These are phyloP conservation scores for Dendrolimus pini DNA, from an alignment of 2,888 invertebrate genomes.

Conservation along the genomic window DNA sequence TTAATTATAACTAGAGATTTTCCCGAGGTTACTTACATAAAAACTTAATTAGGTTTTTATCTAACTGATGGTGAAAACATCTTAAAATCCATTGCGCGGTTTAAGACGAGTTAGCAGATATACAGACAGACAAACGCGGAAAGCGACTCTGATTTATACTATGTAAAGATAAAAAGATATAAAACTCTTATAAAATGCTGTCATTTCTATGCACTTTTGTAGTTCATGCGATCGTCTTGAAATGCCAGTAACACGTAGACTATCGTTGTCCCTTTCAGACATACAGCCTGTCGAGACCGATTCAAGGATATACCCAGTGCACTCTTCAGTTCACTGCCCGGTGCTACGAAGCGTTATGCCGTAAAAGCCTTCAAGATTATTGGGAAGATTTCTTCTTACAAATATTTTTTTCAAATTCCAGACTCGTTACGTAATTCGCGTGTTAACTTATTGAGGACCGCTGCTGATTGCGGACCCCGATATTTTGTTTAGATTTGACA, in stretches of 20 bases:
- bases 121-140: too few relatives aligned
- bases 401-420: background rate
- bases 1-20: too few relatives aligned
- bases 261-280: conserved; percentile 37
- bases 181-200: background rate
- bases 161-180: too few relatives aligned
- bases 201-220: conserved; percentile 12
- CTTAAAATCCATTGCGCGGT: too few relatives aligned
- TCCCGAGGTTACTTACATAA: too few relatives aligned
- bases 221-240: conserved; percentile 52
- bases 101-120: too few relatives aligned
- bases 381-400: background rate
- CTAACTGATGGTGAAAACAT: too few relatives aligned
- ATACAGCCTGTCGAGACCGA: conserved; percentile 51
- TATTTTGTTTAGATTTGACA: background rate
- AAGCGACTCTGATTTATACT: too few relatives aligned
- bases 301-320: conserved; percentile 59
- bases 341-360: conserved; percentile 45
- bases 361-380: conserved; percentile 4
- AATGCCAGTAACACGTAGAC: conserved; percentile 47
- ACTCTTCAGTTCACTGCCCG: conserved; percentile 64
- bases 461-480: background rate
- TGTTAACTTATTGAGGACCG: background rate
- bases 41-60: too few relatives aligned
- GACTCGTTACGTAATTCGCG: background rate